A percentile compares a stretch with the other conserved stretches of the same genome.
Conservation (phyloP, 1,140 invertebrate genomes). For the Spodoptera frugiperda region DNA sequence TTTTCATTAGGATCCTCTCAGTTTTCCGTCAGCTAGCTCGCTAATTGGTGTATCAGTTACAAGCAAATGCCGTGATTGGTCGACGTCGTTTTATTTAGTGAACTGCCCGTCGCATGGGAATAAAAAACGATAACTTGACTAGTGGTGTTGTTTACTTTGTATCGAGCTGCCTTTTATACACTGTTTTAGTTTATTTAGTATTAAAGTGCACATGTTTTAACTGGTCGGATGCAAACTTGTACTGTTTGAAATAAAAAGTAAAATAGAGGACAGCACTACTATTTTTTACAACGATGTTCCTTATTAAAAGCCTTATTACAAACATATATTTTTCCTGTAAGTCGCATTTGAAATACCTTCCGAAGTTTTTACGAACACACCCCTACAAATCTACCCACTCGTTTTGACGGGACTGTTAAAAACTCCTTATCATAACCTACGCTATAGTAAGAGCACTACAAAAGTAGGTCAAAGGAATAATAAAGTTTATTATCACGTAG, state of each 20-base stretch:
- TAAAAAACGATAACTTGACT: constrained; percentile 23
- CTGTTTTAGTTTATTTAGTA: background rate
- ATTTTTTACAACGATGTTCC: no score
- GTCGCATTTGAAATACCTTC: no score
- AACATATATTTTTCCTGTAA: no score
- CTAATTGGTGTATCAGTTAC: constrained; percentile 33
- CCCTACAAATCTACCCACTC: no score
- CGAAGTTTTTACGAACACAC: no score
- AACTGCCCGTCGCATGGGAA: constrained; percentile 16
- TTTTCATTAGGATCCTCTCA: constrained; percentile 27
- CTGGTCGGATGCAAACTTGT: no score
- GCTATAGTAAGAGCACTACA: constrained; percentile 14
- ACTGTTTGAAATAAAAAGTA: no score
- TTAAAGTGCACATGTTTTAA: no score
- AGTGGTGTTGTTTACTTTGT: background rate
- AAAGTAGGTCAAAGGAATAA: constrained; percentile 44
- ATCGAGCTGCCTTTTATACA: background rate
- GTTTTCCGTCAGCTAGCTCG: constrained; percentile 9
- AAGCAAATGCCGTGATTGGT: constrained; percentile 23
- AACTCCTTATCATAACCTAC: constrained; percentile 6
- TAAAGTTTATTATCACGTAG: constrained; percentile 42
- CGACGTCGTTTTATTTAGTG: constrained; percentile 30
- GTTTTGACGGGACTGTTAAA: no score
- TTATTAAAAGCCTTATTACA: no score
- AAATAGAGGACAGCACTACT: no score